A percentile compares a stretch with the other conserved stretches of the same genome.
These are phyloP conservation scores for Atrina japonica DNA, from an alignment of 2,888 invertebrate genomes.

Conservation along the genomic window DNA sequence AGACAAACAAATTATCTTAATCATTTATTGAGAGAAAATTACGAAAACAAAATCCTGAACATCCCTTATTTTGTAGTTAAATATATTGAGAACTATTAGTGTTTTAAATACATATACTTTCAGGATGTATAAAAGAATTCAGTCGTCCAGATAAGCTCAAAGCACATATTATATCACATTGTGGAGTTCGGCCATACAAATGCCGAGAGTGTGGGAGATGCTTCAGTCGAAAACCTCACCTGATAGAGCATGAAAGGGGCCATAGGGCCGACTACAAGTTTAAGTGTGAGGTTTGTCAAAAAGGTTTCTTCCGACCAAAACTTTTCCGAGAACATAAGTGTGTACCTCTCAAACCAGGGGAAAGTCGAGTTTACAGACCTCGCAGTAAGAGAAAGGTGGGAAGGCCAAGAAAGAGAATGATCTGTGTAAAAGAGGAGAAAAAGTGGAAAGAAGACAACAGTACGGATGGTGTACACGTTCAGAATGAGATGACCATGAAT, in stretches of 20 bases:
- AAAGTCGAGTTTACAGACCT: constrained; percentile 61
- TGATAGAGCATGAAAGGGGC: constrained; percentile 78
- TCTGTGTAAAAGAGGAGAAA: constrained; percentile 18
- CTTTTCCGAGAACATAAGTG: constrained; percentile 76
- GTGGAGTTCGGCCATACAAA: constrained; percentile 80
- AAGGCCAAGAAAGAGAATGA: constrained; percentile 68
- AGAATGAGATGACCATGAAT: constrained; percentile 35
- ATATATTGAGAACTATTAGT: too few species aligned
- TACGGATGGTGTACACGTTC: background rate
- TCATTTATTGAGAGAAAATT: too few species aligned
- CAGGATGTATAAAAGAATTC: constrained; percentile 86
- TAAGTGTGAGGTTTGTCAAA: constrained; percentile 73
- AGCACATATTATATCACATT: constrained; percentile 85
- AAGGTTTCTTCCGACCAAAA: constrained; percentile 75
- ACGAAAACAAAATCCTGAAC: too few species aligned
- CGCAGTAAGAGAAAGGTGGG: constrained; percentile 68
- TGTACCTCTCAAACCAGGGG: constrained; percentile 59
- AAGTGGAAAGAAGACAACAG: constrained; percentile 4
- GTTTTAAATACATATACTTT: constrained; percentile 18
- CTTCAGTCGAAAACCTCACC: constrained; percentile 78
- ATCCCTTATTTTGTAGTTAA: too few species aligned
- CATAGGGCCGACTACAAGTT: constrained; percentile 75
- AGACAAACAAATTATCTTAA: too few species aligned
- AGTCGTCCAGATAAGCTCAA: constrained; percentile 85
- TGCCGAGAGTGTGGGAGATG: constrained; percentile 79